Base-by-base conservation (phyloP, 2,797 vertebrate genomes). In the Ctenopoma kingsleyae region DNA sequence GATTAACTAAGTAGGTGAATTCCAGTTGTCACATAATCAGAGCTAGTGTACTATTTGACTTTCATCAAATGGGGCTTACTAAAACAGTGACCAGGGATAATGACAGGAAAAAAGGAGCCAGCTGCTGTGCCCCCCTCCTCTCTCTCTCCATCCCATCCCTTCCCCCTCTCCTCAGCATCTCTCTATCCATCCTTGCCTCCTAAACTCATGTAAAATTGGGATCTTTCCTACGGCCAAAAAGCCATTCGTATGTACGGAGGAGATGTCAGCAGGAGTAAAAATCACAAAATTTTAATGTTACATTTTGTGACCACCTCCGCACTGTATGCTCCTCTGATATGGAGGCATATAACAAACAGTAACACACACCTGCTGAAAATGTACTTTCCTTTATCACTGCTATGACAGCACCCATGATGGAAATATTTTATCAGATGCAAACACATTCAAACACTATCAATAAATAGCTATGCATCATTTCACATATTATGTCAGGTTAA, bases 1-100 rank as follows among this genome's bases (percentile, higher is more conserved):
- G 90, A 92, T 94, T 93, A 92, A 92, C 82, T 88, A 92, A 93
- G 87, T 92, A 92, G 90, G 92, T 93, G 91, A 93, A 93, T 93
- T 93, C 86, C 85, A 89, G 86, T 93, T 89, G 91, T 93, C 91
- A 90, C 87, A 89, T 92, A 92, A 93, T 90, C 90, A 78, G 71
- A 82, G 87, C 80, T 86, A 88, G 87, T 86, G 89, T 91, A 88
- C 86, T 90, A 77, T 94, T 94, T 94, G 91, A 91, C 91, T 93
- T 93, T 90, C 89, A 91, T 92, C 91, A 92, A 92, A 92, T 73
- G 85, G 83, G 83, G 78, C 82, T 88, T 88, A 89, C 86, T 88
- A 87, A 89, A 87, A 87, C 87, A 90, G 87, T 76, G 53, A 76
- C 84, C 74, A 30, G 75, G 87, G 90, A 91, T 93, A 93, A 93